Evolutionary conservation across 2,888 invertebrate genomes (phyloP).

Genomic region (Phytoseiulus persimilis): DNA sequence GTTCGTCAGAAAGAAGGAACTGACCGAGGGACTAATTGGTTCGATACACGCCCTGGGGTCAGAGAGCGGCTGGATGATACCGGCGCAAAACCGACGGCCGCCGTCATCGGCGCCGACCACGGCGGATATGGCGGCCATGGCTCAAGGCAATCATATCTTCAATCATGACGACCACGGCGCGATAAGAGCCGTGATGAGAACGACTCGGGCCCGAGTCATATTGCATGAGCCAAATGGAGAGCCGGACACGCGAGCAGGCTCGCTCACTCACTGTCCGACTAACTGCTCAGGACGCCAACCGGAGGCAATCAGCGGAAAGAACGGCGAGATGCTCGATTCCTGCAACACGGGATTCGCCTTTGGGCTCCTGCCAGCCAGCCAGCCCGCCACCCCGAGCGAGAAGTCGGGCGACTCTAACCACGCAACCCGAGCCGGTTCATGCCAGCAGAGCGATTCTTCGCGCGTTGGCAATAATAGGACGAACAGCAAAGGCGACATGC

Average conservation of each 20-base stretch:
- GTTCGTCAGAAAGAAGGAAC: too few species aligned
- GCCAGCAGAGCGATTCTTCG: background rate
- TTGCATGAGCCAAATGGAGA: background rate
- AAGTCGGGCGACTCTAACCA: too few species aligned
- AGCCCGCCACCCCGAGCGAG: background rate
- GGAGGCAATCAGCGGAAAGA: background rate
- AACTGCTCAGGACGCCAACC: background rate
- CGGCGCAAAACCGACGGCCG: background rate
- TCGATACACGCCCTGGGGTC: background rate
- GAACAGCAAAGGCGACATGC: background rate
- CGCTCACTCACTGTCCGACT: background rate
- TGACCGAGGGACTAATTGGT: too few species aligned
- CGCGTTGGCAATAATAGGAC: background rate
- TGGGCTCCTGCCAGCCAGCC: background rate
- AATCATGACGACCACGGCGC: background rate
- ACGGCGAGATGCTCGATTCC: background rate
- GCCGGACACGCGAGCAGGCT: background rate
- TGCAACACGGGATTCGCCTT: too few species aligned
- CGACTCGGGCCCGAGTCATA: background rate
- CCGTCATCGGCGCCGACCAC: background rate
- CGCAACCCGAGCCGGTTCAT: background rate
- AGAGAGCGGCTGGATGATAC: background rate
- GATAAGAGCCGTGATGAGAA: background rate
- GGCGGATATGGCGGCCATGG: background rate
- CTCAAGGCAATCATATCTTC: background rate